phyloP scores from a whole-genome alignment of 2,888 invertebrate genomes.

The Timandra comae region DNA sequence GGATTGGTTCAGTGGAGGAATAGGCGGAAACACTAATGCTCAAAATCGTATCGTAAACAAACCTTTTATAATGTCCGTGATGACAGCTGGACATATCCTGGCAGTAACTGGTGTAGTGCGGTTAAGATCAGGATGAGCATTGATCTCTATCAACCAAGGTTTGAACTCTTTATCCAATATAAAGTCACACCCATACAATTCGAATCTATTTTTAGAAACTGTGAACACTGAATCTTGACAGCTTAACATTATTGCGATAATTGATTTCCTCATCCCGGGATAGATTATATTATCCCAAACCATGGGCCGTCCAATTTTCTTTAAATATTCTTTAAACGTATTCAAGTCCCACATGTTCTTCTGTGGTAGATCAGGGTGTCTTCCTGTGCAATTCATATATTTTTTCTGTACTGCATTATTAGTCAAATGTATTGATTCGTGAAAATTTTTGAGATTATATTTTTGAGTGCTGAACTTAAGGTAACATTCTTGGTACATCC shows the following conservation, averaged over 20 bases:
- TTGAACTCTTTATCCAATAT: conserved; percentile 89
- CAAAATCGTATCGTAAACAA: too few relatives aligned
- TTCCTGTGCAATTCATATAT: conserved; percentile 73
- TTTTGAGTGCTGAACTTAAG: conserved; percentile 91
- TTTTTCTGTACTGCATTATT: conserved; percentile 91
- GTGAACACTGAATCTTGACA: conserved; percentile 84
- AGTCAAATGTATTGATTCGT: conserved; percentile 91
- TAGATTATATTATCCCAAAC: conserved; percentile 87
- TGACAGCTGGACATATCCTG: conserved; percentile 85
- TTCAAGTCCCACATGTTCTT: conserved; percentile 91
- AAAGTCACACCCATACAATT: conserved; percentile 95
- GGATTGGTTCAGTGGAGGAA: too few relatives aligned
- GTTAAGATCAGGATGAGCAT: conserved; percentile 90
- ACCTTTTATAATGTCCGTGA: conserved; percentile 93
- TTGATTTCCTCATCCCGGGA: conserved; percentile 89
- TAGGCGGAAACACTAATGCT: too few relatives aligned
- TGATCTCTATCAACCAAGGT: conserved; percentile 95
- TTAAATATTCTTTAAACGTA: conserved; percentile 81
- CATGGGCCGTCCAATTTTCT: conserved; percentile 72
- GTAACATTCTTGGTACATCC: conserved; percentile 91
- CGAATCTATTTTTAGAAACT: conserved; percentile 85
- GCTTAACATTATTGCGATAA: conserved; percentile 87
- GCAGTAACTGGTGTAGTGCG: conserved; percentile 90
- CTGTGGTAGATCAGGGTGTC: conserved; percentile 80
- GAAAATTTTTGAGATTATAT: conserved; percentile 85